Base-by-base conservation (phyloP, 2,888 invertebrate species). In the Megamerina dolium region DNA sequence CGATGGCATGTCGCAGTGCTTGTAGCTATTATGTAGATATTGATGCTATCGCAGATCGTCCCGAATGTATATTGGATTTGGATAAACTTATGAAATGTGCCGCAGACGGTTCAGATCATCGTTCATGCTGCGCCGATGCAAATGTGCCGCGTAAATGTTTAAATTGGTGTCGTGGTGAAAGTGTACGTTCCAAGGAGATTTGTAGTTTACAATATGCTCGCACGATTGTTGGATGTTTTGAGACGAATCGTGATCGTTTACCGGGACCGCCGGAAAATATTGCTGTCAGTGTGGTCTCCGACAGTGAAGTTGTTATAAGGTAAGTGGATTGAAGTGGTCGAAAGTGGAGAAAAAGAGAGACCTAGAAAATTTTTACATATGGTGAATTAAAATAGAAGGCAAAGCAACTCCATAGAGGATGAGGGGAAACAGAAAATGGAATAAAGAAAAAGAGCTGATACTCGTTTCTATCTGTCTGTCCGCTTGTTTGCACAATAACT, bases 1-100 rank as follows among this genome's bases (percentile, higher is more conserved):
- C 86, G 0, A 75, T 81, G 1, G 61, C 78, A 1, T 92, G 92
- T 61, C 81, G 87, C 70, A 84, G 85, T 59, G 89, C 90, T 14
- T 92, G 91, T 73, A 81, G 82, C 44, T 85, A 86, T 73, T 86
- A 86, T 61, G 72, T 89, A 40, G 88, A 89, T 62, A 85, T 89
- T 66, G 87, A 88, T 64, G 81, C 82, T 37, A 84, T 89, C 34
- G 83, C 87, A 66, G 84, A 87, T 70, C 78, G 81, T 33, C 84
- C 86, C 0, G 83, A 87, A 61, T 90, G 89, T 65, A 80, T 88
- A 61, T 78, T 80, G 47, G 89, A 89, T 70, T 85, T 88, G 61
- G 84, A 87, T 64, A 89, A 89, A 60, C 74, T 89, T 38, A 87
- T 89, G 86, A 83, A 81, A 60, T 90, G 90, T 60, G 88, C 88